Percentiles rank a stretch among this genome's conserved stretches.
phyloP scores from a whole-genome alignment of 2,888 invertebrate genomes.

The Luperina nickerlii region DNA sequence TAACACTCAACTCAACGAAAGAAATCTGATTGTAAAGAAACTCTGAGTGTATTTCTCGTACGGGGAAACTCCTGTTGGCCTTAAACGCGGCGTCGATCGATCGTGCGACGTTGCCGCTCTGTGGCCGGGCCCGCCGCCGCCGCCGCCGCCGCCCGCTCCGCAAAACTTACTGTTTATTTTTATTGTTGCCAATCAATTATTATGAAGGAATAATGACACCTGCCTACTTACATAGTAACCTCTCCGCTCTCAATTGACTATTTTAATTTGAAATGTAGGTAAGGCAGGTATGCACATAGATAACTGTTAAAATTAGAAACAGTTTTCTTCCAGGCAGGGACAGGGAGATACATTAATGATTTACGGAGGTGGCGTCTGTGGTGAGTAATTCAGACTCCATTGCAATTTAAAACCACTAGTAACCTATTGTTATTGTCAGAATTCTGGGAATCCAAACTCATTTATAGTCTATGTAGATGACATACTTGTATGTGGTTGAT shows the following conservation, averaged over 20 bases:
- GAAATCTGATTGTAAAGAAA: conserved; percentile 62
- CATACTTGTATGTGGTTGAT: conserved; percentile 9
- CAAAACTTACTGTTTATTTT: conserved; percentile 79
- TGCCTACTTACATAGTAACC: conserved; percentile 55
- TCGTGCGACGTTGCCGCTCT: conserved; percentile 87
- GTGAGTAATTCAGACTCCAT: not conserved
- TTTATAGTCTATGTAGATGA: conserved; percentile 4
- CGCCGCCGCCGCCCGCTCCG: conserved; percentile 54
- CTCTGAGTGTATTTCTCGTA: conserved; percentile 56
- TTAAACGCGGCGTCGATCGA: conserved; percentile 76
- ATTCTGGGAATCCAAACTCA: conserved; percentile 8
- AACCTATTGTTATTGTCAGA: not conserved
- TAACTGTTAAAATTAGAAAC: not conserved
- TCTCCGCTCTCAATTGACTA: conserved; percentile 30
- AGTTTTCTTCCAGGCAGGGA: not conserved
- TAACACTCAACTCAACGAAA: conserved; percentile 53
- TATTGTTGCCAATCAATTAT: conserved; percentile 85
- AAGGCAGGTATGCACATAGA: not conserved
- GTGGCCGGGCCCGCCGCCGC: conserved; percentile 64
- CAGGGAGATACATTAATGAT: not conserved
- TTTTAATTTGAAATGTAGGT: not conserved
- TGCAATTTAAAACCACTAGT: not conserved
- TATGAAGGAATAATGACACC: conserved; percentile 79
- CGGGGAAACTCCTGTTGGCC: conserved; percentile 67
- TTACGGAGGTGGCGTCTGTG: not conserved